Conservation (phyloP, 1,140 invertebrate species). For the Listronotus bonariensis region DNA sequence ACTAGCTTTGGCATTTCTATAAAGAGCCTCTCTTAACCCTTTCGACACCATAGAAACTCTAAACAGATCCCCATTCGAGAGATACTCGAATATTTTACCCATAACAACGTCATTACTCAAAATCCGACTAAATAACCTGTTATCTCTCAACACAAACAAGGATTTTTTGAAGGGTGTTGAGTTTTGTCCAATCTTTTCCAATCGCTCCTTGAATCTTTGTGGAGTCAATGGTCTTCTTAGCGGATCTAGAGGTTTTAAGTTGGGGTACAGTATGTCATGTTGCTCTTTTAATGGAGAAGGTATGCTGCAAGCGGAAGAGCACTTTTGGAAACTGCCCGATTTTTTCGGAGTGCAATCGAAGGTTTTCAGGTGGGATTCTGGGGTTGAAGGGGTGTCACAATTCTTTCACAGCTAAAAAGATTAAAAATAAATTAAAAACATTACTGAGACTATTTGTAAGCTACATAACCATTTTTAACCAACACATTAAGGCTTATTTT, state of each 20-base stretch:
- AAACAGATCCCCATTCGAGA: conserved; percentile 47
- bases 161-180: conserved; percentile 27
- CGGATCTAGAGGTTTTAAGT: conserved; percentile 28
- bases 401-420: conserved; percentile 28
- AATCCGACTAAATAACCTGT: conserved; percentile 29
- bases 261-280: conserved; percentile 41
- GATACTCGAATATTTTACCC: conserved; percentile 39
- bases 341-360: conserved; percentile 21
- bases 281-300: conserved; percentile 41
- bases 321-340: conserved; percentile 25
- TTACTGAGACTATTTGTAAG: not conserved
- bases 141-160: conserved; percentile 12
- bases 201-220: conserved; percentile 31
- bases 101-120: conserved; percentile 42
- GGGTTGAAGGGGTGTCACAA: conserved; percentile 19
- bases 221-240: conserved; percentile 33
- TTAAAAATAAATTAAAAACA: no score
- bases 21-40: conserved; percentile 36
- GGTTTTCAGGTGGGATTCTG: conserved; percentile 15
- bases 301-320: conserved; percentile 25
- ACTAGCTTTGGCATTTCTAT: conserved; percentile 35
- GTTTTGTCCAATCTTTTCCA: conserved; percentile 16
- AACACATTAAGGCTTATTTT: not conserved
- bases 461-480: not conserved
- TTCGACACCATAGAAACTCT: conserved; percentile 40